Base-by-base conservation (phyloP, 2,113 vertebrate species). In the Andinoacara biseriatus region DNA sequence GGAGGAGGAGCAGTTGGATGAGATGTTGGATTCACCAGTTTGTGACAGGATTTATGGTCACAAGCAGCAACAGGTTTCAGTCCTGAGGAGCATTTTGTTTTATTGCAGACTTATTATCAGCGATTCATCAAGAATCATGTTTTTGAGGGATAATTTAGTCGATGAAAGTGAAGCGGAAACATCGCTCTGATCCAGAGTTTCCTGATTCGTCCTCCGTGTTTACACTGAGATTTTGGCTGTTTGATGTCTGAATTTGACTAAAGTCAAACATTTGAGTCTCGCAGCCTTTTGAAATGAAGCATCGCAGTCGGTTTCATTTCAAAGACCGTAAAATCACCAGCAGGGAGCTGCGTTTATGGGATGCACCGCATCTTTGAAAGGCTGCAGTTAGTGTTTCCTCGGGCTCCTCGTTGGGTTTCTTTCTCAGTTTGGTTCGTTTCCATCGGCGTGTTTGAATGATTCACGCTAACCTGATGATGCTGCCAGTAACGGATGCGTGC, bases 261-360 rank as follows among this genome's bases (percentile, higher is more conserved):
- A 67, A 46, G 22, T 18, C 43, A 15, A 46, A 15, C 13, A 14
- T 15, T 46, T 46, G 4, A 14, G 15, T 5, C 43, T 46, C 43
- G 0, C 9, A 1, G 40, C 0, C 22, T 24, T 49, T 49, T 67
- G 26, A 67, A 67, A 67, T 49, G 15, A 49, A 29, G 5, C 24
- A 46, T 67, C 3, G 5, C 8, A 67, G 38, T 2, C 0, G 2
- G 40, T 46, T 26, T 49, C 1, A 0, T 67, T 67, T 17, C 63
- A 46, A 26, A 2, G 63, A 10, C 0, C 0, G 62, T 0, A 13
- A 65, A 5, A 22, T 38, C 38, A 40, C 5, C 43, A 14, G 43
- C 13, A 14, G 10, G 43, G 3, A 29, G 63, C 22, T 67, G 63
- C 7, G 2, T 69, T 69, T 2, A 49, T 4, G 63, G 24, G 24